A percentile compares a stretch with the other conserved stretches of the same genome.
phyloP scores from a whole-genome alignment of 92 coral and sea anemone species.

The Phenganax stokvisi region DNA sequence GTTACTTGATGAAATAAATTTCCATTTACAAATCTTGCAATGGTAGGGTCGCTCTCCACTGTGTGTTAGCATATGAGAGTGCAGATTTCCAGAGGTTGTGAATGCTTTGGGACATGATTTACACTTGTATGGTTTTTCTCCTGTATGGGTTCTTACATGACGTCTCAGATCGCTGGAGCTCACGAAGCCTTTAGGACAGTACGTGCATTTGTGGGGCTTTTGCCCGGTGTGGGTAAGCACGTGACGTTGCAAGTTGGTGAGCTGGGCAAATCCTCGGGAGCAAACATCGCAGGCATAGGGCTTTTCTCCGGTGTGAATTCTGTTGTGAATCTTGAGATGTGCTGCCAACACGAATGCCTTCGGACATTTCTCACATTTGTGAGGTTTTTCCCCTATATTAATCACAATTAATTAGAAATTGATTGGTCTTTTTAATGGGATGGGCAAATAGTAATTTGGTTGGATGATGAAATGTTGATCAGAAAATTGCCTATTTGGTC shows the following conservation, averaged over 20 bases:
- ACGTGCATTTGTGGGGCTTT: slow-evolving; percentile 40
- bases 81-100: slow-evolving; percentile 37
- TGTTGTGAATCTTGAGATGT: slow-evolving; percentile 40
- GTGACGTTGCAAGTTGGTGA: slow-evolving; percentile 39
- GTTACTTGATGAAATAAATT: slow-evolving; percentile 39
- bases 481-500: too few species aligned
- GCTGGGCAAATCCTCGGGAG: slow-evolving; percentile 40
- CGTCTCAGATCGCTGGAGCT: slow-evolving; percentile 35
- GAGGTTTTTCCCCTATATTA: slow-evolving; percentile 31
- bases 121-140: slow-evolving; percentile 35
- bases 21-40: slow-evolving; percentile 39
- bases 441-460: too few species aligned
- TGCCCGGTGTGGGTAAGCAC: slow-evolving; percentile 40
- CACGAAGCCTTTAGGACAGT: slow-evolving; percentile 40
- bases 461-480: too few species aligned
- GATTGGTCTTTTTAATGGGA: background rate
- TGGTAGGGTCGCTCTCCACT: slow-evolving; percentile 39
- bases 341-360: slow-evolving; percentile 41
- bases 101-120: slow-evolving; percentile 36
- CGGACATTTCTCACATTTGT: slow-evolving; percentile 43
- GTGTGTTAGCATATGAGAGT: slow-evolving; percentile 37
- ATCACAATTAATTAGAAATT: background rate
- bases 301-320: slow-evolving; percentile 40
- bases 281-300: slow-evolving; percentile 37
- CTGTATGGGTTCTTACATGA: slow-evolving; percentile 40